Conservation (phyloP, 2,888 invertebrate species). For the Abscondita cerata region DNA sequence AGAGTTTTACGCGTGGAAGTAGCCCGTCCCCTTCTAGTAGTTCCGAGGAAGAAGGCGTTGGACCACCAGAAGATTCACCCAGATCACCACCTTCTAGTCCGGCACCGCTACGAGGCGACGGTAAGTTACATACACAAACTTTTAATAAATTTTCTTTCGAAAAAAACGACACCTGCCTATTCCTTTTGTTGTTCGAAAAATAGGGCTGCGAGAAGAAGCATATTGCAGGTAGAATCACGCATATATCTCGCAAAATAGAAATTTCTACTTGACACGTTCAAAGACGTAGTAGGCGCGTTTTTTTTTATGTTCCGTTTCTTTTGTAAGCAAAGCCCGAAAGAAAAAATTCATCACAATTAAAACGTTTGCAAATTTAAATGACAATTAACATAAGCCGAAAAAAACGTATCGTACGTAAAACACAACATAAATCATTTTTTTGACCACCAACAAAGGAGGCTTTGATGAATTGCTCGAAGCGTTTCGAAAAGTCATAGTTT, state of each 20-base stretch:
- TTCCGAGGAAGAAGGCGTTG: constrained; percentile 60
- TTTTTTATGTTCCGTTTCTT: neutral
- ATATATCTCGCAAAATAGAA: constrained; percentile 18
- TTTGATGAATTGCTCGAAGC: neutral
- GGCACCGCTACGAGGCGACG: constrained; percentile 56
- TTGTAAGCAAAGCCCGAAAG: too few species aligned
- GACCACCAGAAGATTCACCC: constrained; percentile 52
- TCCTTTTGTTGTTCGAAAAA: constrained; percentile 20
- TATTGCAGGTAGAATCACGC: constrained; percentile 48
- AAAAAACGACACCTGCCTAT: constrained; percentile 53
- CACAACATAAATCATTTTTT: too few species aligned
- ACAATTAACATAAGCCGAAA: too few species aligned
- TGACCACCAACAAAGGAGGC: neutral
- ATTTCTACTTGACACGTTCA: constrained; percentile 10
- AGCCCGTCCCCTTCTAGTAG: constrained; percentile 58
- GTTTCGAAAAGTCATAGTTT: constrained; percentile 9
- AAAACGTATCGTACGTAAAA: too few species aligned
- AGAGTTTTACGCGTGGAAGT: constrained; percentile 53
- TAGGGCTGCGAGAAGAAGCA: constrained; percentile 14
- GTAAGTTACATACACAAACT: constrained; percentile 47
- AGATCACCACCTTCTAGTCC: constrained; percentile 56
- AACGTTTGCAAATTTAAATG: too few species aligned
- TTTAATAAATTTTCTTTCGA: constrained; percentile 30
- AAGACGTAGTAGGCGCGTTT: constrained; percentile 12
- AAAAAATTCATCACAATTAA: too few species aligned